Evolutionary conservation across 1,140 invertebrate genomes (phyloP).

Genomic region (Drosophila repletoides): DNA sequence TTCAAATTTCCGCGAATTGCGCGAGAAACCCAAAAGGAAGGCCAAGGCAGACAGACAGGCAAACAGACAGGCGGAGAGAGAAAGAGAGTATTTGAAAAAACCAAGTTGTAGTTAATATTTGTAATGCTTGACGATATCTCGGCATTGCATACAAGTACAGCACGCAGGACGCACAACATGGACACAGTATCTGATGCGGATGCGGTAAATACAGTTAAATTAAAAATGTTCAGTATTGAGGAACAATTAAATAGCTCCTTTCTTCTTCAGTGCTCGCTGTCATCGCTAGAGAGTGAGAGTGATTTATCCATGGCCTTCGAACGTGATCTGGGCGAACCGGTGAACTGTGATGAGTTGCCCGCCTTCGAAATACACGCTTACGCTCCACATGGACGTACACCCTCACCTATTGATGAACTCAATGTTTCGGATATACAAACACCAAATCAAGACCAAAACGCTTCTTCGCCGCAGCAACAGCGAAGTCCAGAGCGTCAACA

Average conservation of each 20-base stretch:
- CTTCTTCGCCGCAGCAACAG: slow-evolving; percentile 3
- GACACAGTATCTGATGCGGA: slow-evolving; percentile 55
- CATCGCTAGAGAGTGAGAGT: slow-evolving; percentile 68
- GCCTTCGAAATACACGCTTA: slow-evolving; percentile 71
- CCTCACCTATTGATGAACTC: slow-evolving; percentile 73
- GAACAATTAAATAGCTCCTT: slow-evolving; percentile 53
- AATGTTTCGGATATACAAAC: slow-evolving; percentile 50
- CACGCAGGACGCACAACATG: slow-evolving; percentile 42
- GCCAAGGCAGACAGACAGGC: not conserved
- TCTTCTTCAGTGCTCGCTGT: slow-evolving; percentile 59
- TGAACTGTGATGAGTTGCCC: slow-evolving; percentile 66
- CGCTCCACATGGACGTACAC: slow-evolving; percentile 71
- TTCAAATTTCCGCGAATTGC: slow-evolving; percentile 10
- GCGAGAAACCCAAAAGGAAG: not conserved
- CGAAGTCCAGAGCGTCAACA: slow-evolving; percentile 28
- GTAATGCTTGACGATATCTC: slow-evolving; percentile 35
- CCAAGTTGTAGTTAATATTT: slow-evolving; percentile 15
- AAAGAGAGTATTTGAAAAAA: slow-evolving; percentile 1
- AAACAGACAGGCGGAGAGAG: not conserved
- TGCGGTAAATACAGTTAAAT: slow-evolving; percentile 44
- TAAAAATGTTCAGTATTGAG: slow-evolving; percentile 38
- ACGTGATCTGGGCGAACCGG: slow-evolving; percentile 44
- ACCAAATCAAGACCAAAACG: slow-evolving; percentile 39
- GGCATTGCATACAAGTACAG: slow-evolving; percentile 36
- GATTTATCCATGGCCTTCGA: slow-evolving; percentile 71